These are phyloP conservation scores for Ochropleura leucogaster DNA, from an alignment of 2,888 invertebrate genomes.

Conservation along the genomic window DNA sequence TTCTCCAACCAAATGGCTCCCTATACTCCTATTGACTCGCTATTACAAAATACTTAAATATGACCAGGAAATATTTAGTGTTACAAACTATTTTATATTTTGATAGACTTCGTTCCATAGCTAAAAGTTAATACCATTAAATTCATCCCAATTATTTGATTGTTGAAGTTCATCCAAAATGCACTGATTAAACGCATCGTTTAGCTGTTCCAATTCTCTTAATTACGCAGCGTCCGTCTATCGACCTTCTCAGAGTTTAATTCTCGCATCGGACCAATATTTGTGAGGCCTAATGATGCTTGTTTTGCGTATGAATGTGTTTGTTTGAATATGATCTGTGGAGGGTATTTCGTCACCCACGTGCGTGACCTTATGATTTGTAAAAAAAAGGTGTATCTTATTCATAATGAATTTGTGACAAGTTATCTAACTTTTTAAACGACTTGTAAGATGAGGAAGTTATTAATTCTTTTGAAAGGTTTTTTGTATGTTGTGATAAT, in stretches of 20 bases:
- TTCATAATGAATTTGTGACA: neutral
- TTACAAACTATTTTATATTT: neutral
- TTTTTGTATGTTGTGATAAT: too few species aligned
- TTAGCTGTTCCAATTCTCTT: constrained; percentile 37
- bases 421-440: too few species aligned
- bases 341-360: neutral
- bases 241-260: constrained; percentile 17
- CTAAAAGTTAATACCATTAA: neutral
- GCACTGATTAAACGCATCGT: neutral
- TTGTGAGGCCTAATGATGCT: constrained; percentile 31
- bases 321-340: neutral
- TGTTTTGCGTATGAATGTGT: neutral
- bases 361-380: neutral
- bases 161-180: constrained; percentile 14
- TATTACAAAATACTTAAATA: neutral
- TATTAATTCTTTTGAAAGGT: too few species aligned
- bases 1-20: neutral
- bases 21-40: too few species aligned
- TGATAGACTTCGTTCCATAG: neutral
- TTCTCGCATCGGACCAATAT: constrained; percentile 41
- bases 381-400: too few species aligned
- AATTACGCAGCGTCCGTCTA: constrained; percentile 35
- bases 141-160: neutral
- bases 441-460: too few species aligned
- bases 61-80: too few species aligned